Conservation (phyloP, 2,113 vertebrate species). For the Actenoides lindsayi region DNA sequence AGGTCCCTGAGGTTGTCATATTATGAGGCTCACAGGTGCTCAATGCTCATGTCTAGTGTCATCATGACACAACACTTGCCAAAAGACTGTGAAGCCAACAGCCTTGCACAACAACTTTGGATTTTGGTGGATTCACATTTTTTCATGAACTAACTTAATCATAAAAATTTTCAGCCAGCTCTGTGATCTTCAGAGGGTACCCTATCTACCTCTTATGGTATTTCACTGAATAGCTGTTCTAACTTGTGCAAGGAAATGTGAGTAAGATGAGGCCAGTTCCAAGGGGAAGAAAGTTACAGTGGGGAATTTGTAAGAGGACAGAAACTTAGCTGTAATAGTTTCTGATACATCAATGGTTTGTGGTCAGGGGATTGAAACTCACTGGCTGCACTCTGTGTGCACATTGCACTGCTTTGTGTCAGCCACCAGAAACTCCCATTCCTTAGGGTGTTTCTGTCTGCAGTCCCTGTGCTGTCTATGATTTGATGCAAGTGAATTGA, state of each 20-base stretch:
- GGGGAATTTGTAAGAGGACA: neutral
- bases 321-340: neutral
- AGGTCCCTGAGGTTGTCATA: neutral
- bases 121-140: neutral
- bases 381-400: neutral
- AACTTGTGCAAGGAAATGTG: neutral
- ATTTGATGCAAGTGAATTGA: neutral
- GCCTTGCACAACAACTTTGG: neutral
- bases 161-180: neutral
- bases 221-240: neutral
- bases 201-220: neutral
- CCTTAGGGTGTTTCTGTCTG: neutral
- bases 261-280: neutral
- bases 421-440: neutral
- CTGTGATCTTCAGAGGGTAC: neutral
- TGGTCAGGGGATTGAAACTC: neutral
- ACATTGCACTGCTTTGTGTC: rapidly evolving
- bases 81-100: neutral
- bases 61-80: neutral
- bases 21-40: neutral
- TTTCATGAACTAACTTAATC: neutral
- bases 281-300: neutral
- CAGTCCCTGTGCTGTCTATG: rapidly evolving
- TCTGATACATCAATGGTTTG: neutral
- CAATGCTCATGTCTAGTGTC: neutral